These are phyloP conservation scores for Choreutis nemorana DNA, from an alignment of 2,888 invertebrate genomes.

Conservation along the genomic window DNA sequence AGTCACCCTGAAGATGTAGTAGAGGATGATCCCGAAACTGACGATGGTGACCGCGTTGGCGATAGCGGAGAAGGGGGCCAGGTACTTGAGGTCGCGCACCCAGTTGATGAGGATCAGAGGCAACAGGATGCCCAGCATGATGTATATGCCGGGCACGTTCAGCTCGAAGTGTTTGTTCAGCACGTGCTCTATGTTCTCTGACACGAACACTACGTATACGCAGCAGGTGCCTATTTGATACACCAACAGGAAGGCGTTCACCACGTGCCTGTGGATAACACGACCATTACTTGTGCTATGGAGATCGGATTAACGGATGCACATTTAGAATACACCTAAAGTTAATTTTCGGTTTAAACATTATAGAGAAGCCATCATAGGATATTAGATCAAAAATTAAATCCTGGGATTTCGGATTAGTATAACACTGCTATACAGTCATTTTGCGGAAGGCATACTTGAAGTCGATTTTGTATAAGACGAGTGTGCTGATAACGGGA, in stretches of 20 bases:
- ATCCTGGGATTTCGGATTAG: no score
- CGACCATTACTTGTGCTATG: no score
- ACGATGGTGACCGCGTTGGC: conserved; percentile 86
- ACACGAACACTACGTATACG: conserved; percentile 94
- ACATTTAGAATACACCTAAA: no score
- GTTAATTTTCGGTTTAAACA: no score
- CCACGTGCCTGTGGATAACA: conserved; percentile 74
- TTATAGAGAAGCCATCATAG: no score
- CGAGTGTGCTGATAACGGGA: no score
- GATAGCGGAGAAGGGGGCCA: conserved; percentile 89
- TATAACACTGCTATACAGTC: no score
- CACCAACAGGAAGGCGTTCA: conserved; percentile 78
- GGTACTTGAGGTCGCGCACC: conserved; percentile 82
- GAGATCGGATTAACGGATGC: no score
- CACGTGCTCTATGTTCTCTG: conserved; percentile 82
- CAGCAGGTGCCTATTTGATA: conserved; percentile 97
- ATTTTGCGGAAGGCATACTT: no score
- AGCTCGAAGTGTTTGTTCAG: conserved; percentile 58
- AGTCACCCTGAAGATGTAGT: conserved; percentile 81
- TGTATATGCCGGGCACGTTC: conserved; percentile 64
- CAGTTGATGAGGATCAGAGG: conserved; percentile 83
- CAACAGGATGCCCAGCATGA: conserved; percentile 77
- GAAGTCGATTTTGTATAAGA: no score
- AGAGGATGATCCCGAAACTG: conserved; percentile 86
- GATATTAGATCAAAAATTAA: no score